A percentile compares a stretch with the other conserved stretches of the same genome.
phyloP scores from a whole-genome alignment of 2,888 invertebrate genomes.

The Drepana falcataria region DNA sequence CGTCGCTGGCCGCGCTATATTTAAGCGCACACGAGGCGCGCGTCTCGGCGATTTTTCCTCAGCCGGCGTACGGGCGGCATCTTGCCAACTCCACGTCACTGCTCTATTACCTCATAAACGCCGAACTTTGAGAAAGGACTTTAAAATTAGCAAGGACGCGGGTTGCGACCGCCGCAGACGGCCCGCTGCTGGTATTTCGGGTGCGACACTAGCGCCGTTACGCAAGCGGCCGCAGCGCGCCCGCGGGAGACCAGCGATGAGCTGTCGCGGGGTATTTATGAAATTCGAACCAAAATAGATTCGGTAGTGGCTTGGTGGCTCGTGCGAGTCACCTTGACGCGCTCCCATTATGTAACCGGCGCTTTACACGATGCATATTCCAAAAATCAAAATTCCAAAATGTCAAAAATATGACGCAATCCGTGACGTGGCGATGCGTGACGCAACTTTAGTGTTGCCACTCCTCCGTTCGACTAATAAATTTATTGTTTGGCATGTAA shows the following conservation, averaged over 20 bases:
- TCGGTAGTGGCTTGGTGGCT: slow-evolving; percentile 60
- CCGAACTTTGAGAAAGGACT: slow-evolving; percentile 73
- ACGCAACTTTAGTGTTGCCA: slow-evolving; percentile 69
- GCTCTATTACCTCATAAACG: slow-evolving; percentile 70
- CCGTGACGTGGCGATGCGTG: slow-evolving; percentile 64
- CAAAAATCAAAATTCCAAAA: slow-evolving; percentile 55
- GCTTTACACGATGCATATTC: slow-evolving; percentile 39
- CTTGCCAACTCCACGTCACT: slow-evolving; percentile 70
- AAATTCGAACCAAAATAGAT: slow-evolving; percentile 76
- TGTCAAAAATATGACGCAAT: slow-evolving; percentile 60
- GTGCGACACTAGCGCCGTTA: slow-evolving; percentile 51
- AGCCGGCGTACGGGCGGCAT: slow-evolving; percentile 72
- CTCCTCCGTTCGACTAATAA: slow-evolving; percentile 76
- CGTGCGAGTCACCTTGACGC: slow-evolving; percentile 73
- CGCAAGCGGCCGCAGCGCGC: slow-evolving; percentile 63
- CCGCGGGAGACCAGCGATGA: slow-evolving; percentile 73
- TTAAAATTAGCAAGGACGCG: slow-evolving; percentile 75
- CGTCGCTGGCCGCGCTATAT: slow-evolving; percentile 41
- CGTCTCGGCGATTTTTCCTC: slow-evolving; percentile 57
- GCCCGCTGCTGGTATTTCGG: slow-evolving; percentile 28
- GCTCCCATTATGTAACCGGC: slow-evolving; percentile 61
- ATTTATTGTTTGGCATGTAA: slow-evolving; percentile 80
- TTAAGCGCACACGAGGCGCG: slow-evolving; percentile 35
- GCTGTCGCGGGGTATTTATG: slow-evolving; percentile 78
- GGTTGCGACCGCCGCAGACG: slow-evolving; percentile 39